Percentiles rank a stretch among this genome's conserved stretches.
phyloP scores from a whole-genome alignment of 2,113 vertebrate species.

The Castor canadensis region DNA sequence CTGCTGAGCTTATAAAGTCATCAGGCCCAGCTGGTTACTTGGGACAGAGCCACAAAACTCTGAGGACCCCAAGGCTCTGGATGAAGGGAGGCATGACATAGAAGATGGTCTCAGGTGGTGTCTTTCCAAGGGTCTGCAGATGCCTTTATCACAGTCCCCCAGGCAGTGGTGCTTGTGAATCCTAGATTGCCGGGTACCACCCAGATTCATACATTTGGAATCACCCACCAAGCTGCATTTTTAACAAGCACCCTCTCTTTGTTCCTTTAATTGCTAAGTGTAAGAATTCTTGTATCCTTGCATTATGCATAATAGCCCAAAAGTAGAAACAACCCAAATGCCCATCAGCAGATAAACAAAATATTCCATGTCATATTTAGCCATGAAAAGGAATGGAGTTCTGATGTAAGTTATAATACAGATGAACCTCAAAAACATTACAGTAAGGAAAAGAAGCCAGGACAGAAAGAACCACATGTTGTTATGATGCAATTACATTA shows the following conservation, averaged over 20 bases:
- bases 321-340: background rate
- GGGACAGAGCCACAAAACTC: background rate
- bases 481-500: accelerated
- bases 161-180: too few relatives aligned
- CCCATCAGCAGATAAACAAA: background rate
- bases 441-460: background rate
- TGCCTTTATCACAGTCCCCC: background rate
- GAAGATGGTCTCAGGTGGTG: background rate
- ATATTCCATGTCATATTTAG: accelerated
- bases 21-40: background rate
- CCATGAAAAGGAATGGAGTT: background rate
- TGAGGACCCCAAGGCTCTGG: background rate
- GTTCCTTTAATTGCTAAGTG: accelerated
- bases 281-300: background rate
- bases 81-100: accelerated
- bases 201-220: background rate
- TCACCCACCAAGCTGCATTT: background rate
- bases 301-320: accelerated
- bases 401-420: accelerated
- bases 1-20: background rate
- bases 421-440: background rate
- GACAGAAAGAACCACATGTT: accelerated
- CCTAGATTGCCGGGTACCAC: background rate
- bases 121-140: background rate
- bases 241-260: background rate